phyloP scores from a whole-genome alignment of 1,140 invertebrate genomes.

The Linepithema humile region DNA sequence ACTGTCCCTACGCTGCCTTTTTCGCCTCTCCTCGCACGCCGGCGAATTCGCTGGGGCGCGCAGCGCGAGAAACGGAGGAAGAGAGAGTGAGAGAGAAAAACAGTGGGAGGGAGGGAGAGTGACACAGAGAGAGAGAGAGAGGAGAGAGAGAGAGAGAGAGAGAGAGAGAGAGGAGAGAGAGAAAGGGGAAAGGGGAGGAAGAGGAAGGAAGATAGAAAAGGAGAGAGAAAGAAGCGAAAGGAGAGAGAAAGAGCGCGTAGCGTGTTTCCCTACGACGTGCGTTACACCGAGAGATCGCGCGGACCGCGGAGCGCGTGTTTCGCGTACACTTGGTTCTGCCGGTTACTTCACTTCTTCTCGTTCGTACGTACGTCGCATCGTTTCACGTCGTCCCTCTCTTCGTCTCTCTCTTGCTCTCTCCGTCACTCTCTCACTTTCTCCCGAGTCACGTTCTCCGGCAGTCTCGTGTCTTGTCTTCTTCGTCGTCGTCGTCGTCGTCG shows the following conservation, averaged over 20 bases:
- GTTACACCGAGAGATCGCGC: constrained; percentile 68
- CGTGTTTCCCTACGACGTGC: constrained; percentile 67
- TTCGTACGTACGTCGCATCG: constrained; percentile 36
- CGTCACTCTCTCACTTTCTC: constrained; percentile 26
- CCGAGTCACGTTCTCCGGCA: constrained; percentile 15
- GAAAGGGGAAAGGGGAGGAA: not conserved
- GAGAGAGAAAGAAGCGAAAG: not conserved
- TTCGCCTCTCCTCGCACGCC: constrained; percentile 63
- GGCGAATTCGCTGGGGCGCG: constrained; percentile 63
- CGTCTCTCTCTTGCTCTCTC: constrained; percentile 9
- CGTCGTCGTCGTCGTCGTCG: not conserved
- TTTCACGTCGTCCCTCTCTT: constrained; percentile 27
- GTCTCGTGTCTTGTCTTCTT: not conserved
- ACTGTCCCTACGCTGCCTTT: constrained; percentile 43
- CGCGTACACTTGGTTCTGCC: constrained; percentile 56
- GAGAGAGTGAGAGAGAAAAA: constrained; percentile 26
- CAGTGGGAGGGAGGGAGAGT: no score
- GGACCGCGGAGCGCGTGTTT: constrained; percentile 66
- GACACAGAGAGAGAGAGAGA: not conserved
- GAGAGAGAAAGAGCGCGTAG: constrained; percentile 38
- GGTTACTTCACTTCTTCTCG: constrained; percentile 18
- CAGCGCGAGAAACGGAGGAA: constrained; percentile 50
- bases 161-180: not conserved
- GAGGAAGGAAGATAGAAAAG: constrained; percentile 34
- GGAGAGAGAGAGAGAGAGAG: constrained; percentile 14